Percentiles rank a stretch among this genome's conserved stretches.
Conservation (phyloP, 1,140 invertebrate genomes). For the Hypsibius dujardini region DNA sequence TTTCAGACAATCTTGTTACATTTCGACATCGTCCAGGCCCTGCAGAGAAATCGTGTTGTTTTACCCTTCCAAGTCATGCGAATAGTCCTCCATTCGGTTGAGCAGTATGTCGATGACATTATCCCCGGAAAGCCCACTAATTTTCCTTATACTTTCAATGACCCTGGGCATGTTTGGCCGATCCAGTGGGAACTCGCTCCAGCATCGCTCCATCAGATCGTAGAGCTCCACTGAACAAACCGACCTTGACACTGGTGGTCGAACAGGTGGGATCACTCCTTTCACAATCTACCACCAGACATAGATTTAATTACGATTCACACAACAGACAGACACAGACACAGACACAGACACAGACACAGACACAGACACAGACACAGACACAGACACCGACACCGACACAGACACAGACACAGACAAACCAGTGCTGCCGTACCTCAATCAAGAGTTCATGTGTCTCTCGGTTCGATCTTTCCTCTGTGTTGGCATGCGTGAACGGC, state of each 20-base stretch:
- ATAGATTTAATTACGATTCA: too few species aligned
- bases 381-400: not conserved
- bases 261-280: not conserved
- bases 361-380: too few species aligned
- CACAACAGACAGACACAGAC: too few species aligned
- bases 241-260: not conserved
- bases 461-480: not conserved
- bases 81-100: not conserved
- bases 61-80: not conserved
- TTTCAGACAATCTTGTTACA: not conserved
- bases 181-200: not conserved
- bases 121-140: not conserved
- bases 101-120: constrained; percentile 3
- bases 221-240: constrained; percentile 13
- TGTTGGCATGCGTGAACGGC: not conserved
- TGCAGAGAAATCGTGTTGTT: not conserved
- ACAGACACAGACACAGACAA: not conserved
- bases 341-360: too few species aligned
- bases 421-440: not conserved
- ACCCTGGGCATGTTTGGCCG: not conserved
- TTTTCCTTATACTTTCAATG: not conserved
- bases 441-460: not conserved
- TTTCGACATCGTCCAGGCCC: not conserved
- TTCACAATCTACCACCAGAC: not conserved
- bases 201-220: not conserved